Percentiles rank a stretch among this genome's conserved stretches.
phyloP scores from a whole-genome alignment of 2,888 invertebrate genomes.

The Xanthostigma xanthostigma region DNA sequence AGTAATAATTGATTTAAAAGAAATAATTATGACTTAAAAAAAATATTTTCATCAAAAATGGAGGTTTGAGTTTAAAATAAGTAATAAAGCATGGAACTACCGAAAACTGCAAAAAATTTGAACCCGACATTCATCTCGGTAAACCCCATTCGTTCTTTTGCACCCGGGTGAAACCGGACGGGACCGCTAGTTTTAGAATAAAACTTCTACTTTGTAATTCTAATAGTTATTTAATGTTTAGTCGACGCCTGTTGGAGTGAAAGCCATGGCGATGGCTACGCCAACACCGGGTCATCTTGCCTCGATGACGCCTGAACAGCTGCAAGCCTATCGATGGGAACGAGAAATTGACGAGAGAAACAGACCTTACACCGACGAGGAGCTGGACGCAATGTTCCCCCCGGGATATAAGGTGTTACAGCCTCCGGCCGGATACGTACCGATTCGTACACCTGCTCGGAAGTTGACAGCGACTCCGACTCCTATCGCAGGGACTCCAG shows the following conservation, averaged over 20 bases:
- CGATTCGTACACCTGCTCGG: slow-evolving; percentile 92
- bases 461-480: slow-evolving; percentile 98
- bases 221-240: slow-evolving; percentile 13
- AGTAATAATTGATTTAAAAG: too few relatives aligned
- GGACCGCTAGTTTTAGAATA: not conserved
- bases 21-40: too few relatives aligned
- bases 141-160: too few relatives aligned
- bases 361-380: slow-evolving; percentile 90
- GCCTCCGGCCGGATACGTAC: slow-evolving; percentile 90
- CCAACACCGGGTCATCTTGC: slow-evolving; percentile 93
- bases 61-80: too few relatives aligned
- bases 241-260: slow-evolving; percentile 75
- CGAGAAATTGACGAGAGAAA: slow-evolving; percentile 97
- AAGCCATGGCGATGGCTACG: slow-evolving; percentile 98
- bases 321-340: slow-evolving; percentile 97
- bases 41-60: too few relatives aligned
- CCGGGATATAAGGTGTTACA: slow-evolving; percentile 94
- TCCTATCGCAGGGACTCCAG: slow-evolving; percentile 81
- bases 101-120: too few relatives aligned
- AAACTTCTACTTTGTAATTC: slow-evolving; percentile 5
- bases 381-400: slow-evolving; percentile 94
- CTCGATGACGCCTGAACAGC: slow-evolving; percentile 98
- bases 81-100: too few relatives aligned
- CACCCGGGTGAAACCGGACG: too few relatives aligned
- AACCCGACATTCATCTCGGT: too few relatives aligned